Evolutionary conservation across 1,140 invertebrate genomes (phyloP).

Genomic region (Heliothis virescens): DNA sequence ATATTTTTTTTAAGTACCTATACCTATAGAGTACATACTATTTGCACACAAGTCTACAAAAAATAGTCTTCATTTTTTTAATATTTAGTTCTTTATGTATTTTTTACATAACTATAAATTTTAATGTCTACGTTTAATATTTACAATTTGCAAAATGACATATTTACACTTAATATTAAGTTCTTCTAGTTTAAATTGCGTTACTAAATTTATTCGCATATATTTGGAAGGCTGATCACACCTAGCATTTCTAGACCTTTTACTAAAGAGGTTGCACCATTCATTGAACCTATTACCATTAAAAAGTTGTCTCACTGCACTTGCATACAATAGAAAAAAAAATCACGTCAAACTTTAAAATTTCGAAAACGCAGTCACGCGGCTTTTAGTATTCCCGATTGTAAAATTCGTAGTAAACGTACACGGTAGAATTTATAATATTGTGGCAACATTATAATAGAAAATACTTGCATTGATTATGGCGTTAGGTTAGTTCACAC

Average conservation of each 20-base stretch:
- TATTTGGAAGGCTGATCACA: no score
- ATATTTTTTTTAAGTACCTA: no score
- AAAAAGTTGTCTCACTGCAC: background rate
- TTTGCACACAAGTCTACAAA: no score
- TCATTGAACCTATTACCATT: background rate
- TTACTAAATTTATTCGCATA: no score
- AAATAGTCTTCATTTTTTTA: no score
- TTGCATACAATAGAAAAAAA: slow-evolving; percentile 48
- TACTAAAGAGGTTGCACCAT: background rate
- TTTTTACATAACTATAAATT: no score
- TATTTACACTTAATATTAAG: no score
- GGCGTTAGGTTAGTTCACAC: slow-evolving; percentile 42
- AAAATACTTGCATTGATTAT: slow-evolving; percentile 53
- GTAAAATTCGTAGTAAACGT: slow-evolving; percentile 58
- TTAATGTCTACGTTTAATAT: no score
- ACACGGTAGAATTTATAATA: slow-evolving; percentile 56
- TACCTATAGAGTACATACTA: no score
- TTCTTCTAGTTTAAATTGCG: no score
- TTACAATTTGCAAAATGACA: no score
- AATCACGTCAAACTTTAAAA: slow-evolving; percentile 59
- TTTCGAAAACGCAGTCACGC: slow-evolving; percentile 59
- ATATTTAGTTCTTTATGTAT: no score
- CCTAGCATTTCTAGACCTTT: background rate
- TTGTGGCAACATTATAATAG: slow-evolving; percentile 53
- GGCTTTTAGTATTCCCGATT: slow-evolving; percentile 63